phyloP scores from a whole-genome alignment of 2,113 vertebrate genomes.

The Cephalopterus ornatus region DNA sequence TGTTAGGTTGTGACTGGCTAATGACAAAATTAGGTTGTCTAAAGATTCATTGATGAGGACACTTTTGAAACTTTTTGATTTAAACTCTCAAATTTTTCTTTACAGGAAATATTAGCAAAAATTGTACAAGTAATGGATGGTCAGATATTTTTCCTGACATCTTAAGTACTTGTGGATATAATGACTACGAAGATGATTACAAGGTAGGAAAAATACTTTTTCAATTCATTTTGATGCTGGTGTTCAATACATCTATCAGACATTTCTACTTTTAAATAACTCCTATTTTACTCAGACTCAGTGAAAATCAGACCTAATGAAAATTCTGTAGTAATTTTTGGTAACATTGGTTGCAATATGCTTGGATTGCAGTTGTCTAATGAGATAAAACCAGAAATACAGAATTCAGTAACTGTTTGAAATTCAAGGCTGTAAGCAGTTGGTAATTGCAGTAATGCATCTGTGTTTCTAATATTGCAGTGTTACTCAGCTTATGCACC shows the following conservation, averaged over 20 bases:
- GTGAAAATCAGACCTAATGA: neutral
- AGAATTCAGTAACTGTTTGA: neutral
- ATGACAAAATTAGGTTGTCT: neutral
- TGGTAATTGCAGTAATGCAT: neutral
- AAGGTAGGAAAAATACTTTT: constrained; percentile 64
- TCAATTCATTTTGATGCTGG: neutral
- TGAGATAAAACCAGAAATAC: neutral
- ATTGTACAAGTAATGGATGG: constrained; percentile 85
- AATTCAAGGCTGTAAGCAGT: neutral
- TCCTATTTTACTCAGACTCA: neutral
- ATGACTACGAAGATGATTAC: constrained; percentile 60
- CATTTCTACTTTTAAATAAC: neutral
- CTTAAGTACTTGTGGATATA: constrained; percentile 77
- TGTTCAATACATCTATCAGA: neutral
- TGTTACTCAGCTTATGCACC: neutral
- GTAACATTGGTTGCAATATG: neutral
- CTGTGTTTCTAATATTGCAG: neutral
- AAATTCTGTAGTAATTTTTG: neutral
- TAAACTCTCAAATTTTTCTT: constrained; percentile 12
- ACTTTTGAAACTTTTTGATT: neutral
- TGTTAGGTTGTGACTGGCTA: neutral
- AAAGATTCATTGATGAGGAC: neutral
- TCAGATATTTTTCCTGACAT: constrained; percentile 85
- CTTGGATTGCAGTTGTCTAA: neutral
- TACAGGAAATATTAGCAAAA: constrained; percentile 90